Conservation (phyloP, 2,888 invertebrate genomes). For the Neoascia interrupta region DNA sequence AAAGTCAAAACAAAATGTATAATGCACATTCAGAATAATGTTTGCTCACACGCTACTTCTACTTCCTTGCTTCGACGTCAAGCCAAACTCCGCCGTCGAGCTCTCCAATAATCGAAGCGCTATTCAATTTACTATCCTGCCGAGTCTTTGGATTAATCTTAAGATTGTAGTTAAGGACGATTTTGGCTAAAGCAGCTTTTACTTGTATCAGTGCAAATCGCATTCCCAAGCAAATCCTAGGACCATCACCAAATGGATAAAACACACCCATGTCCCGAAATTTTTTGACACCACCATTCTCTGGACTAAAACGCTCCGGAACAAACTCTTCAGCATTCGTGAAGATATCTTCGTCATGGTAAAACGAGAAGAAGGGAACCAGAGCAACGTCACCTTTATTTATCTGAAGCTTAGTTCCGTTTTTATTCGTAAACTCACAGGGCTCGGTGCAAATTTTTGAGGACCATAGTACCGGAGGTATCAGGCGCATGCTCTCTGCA, state of each 20-base stretch:
- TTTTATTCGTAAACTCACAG: slow-evolving; percentile 72
- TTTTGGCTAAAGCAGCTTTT: slow-evolving; percentile 75
- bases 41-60: too few species aligned
- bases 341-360: slow-evolving; percentile 75
- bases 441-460: slow-evolving; percentile 75
- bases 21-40: too few species aligned
- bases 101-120: not conserved
- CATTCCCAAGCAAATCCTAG: slow-evolving; percentile 77
- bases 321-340: slow-evolving; percentile 74
- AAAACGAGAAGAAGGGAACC: slow-evolving; percentile 75
- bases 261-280: slow-evolving; percentile 76
- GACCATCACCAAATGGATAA: slow-evolving; percentile 78
- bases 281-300: slow-evolving; percentile 74
- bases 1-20: too few species aligned
- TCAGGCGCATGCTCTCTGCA: not conserved
- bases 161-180: slow-evolving; percentile 73
- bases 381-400: slow-evolving; percentile 73
- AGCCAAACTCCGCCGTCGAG: not conserved
- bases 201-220: slow-evolving; percentile 74
- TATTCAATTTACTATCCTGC: not conserved
- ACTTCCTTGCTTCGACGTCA: too few species aligned
- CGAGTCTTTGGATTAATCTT: slow-evolving; percentile 3
- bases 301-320: slow-evolving; percentile 76
- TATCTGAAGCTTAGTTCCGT: slow-evolving; percentile 71
- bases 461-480: not conserved